Evolutionary conservation across 2,113 vertebrate genomes (phyloP), one percentile per base, ranked within the genome.

Genomic region (Fukomys damarensis): DNA sequence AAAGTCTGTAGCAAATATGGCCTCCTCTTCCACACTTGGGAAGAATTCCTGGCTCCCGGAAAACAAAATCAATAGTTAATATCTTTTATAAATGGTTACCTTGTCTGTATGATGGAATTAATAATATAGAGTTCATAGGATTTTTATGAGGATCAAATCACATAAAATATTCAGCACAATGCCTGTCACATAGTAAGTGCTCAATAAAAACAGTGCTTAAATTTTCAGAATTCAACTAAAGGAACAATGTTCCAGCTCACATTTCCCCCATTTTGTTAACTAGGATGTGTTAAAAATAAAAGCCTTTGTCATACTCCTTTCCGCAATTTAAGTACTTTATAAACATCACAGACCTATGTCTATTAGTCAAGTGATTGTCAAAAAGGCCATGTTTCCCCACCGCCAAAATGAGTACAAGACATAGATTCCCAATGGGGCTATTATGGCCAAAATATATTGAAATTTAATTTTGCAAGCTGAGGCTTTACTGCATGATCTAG

Each of bases 401-500:
- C 49, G 89, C n/a, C 74, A 92, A 84, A 92, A n/a, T 70, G 11
- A 96, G 49, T 68, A 63, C 7, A 94, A 65, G 16, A 84, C 68
- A 68, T 5, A 94, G 52, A 20, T 94, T 17, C 58, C 38, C 30
- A 86, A 49, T 58, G 56, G 26, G 22, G 14, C 3, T 59, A 83
- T 54, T 66, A 63, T 38, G 28, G 43, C 4, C 58, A 93, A 86
- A 86, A 88, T 79, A 46, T 38, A 56, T 12, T 80, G 32, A 92
- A 92, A 72, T 93, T 65, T 90, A 59, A 77, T 38, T 59, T 91
- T 95, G 87, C 41, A 91, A 93, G 70, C 43, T 91, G 58, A 76
- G 9, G 41, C 8, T 89, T 54, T 92, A 49, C n/a, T 87, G 24
- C 59, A 41, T 82, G 3, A n/a, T 26, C 22, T 80, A 20, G 24